Percentiles rank a stretch among this genome's conserved stretches.
Evolutionary conservation across 1,140 invertebrate genomes (phyloP).

Genomic region (Drosophila virilis): DNA sequence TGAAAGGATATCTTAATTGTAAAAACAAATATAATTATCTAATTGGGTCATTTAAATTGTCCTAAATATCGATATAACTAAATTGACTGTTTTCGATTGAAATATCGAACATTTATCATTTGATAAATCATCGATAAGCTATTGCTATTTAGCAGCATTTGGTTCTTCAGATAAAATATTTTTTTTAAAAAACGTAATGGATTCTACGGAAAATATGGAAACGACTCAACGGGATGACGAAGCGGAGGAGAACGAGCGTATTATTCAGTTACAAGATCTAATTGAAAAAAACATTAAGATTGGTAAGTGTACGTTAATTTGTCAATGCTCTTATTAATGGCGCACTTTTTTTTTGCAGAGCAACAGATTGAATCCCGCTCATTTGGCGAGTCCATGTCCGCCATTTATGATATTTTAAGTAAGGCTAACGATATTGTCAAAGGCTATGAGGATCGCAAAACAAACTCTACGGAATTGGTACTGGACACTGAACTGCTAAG

Average conservation of each 20-base stretch:
- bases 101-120: background rate
- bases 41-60: background rate
- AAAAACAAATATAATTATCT: background rate
- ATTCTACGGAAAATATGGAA: slow-evolving; percentile 1
- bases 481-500: slow-evolving; percentile 62
- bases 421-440: slow-evolving; percentile 52
- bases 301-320: slow-evolving; percentile 26
- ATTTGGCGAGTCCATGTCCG: slow-evolving; percentile 51
- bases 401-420: slow-evolving; percentile 46
- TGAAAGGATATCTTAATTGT: background rate
- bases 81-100: background rate
- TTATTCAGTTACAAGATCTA: slow-evolving; percentile 53
- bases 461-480: slow-evolving; percentile 56
- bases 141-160: background rate
- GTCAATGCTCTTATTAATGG: background rate
- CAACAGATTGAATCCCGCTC: slow-evolving; percentile 50
- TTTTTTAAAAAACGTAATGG: slow-evolving; percentile 9
- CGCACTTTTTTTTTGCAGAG: slow-evolving; percentile 29
- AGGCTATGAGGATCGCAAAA: slow-evolving; percentile 47
- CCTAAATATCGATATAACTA: slow-evolving; percentile 5
- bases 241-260: slow-evolving; percentile 32
- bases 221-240: slow-evolving; percentile 2
- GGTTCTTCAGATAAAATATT: background rate
- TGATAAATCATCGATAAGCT: slow-evolving; percentile 2
- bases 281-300: slow-evolving; percentile 66